Evolutionary conservation across 2,888 invertebrate genomes (phyloP), one percentile per base, ranked within the genome.

Genomic region (Nasonovia ribisnigri): DNA sequence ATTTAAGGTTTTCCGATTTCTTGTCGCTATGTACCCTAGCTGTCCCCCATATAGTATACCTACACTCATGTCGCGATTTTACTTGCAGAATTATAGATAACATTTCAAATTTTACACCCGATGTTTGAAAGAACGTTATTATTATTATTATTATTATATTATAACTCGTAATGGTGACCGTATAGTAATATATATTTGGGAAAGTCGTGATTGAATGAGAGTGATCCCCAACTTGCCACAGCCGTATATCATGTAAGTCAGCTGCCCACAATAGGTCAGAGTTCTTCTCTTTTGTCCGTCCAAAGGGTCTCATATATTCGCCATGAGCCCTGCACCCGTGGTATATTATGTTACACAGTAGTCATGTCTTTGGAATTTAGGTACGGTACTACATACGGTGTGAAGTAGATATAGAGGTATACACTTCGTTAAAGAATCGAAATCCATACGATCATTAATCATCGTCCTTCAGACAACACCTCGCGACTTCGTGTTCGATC

Each of bases 241-340:
- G 46, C 48, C 46, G 48, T 90, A 46, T 67, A 67, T 90, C 88
- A 51, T 51, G n/a, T 60, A 84, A 89, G 77, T 89, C 93, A 93
- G 93, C 93, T 93, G 93, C 90, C 93, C 84, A 60, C 93, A 90
- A 60, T 90, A 86, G 93, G 92, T 89, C 92, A 88, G 92, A 92
- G 92, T 87, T 87, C 60, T 87, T 77, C 51, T 67, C 88, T 77
- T 67, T 92, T 92, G 92, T 92, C 92, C 24, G 92, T 87, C 26
- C 67, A 36, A 48, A 92, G 87, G 87, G 92, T 84, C 84, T 91
- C 29, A 13, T 42, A 8, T 46, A 43, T 57, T 91, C 51, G 13
- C 90, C 51, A 48, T 42, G 60, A 60, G 36, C 43, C n/a, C 46
- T 57, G 60, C 57, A 87, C 92, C 84, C 57, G 51, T 42, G 43